These are phyloP conservation scores for Montipora cactus DNA, from an alignment of 64 coral and sea anemone species.

Conservation along the genomic window DNA sequence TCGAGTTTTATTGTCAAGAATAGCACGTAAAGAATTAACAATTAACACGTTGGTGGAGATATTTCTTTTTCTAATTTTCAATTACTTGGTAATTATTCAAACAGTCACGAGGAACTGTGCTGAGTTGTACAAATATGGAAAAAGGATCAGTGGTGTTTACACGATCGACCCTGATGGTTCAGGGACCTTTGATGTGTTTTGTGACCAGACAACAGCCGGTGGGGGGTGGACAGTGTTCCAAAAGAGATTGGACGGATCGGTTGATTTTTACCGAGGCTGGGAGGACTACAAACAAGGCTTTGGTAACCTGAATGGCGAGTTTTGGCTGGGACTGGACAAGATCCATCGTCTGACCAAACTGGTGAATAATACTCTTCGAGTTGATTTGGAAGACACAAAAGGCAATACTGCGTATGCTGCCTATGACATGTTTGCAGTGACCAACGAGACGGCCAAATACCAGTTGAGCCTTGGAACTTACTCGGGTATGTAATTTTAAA, in stretches of 20 bases:
- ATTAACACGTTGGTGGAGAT: no score
- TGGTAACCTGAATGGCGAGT: constrained; percentile 56
- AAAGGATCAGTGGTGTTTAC: constrained; percentile 28
- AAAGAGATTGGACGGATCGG: constrained; percentile 62
- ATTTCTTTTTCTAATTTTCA: no score
- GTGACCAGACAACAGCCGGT: constrained; percentile 65
- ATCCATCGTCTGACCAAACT: constrained; percentile 45
- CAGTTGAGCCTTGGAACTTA: constrained; percentile 47
- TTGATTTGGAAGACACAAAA: constrained; percentile 46
- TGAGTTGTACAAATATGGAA: constrained; percentile 46
- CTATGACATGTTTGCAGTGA: constrained; percentile 44
- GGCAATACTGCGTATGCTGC: constrained; percentile 42
- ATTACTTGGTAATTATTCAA: no score
- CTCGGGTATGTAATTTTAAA: constrained; percentile 11
- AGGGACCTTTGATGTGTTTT: constrained; percentile 60
- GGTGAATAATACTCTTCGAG: constrained; percentile 9
- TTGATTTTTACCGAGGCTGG: constrained; percentile 65
- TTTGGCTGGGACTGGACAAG: constrained; percentile 72
- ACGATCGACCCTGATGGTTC: constrained; percentile 53
- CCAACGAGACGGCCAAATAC: constrained; percentile 52
- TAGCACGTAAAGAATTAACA: no score
- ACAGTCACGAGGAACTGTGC: constrained; percentile 21
- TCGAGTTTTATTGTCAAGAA: no score
- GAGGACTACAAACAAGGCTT: constrained; percentile 63
- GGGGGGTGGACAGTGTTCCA: constrained; percentile 81